Evolutionary conservation across 2,113 vertebrate genomes (phyloP), one percentile per base, ranked within the genome.

Genomic region (Engraulis encrasicolus): DNA sequence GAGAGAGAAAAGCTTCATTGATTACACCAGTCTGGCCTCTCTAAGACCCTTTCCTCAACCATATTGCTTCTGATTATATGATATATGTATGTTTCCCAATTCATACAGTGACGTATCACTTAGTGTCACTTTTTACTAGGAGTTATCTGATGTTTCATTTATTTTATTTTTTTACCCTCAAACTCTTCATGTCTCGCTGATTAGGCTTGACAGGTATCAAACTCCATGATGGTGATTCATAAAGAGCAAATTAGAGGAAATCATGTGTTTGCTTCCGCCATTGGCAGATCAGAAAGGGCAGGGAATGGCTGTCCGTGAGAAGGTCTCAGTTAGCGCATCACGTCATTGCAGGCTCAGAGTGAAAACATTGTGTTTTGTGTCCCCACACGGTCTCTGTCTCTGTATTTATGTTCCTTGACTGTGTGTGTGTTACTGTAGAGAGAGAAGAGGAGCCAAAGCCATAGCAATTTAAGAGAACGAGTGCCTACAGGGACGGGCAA

Each of bases 191-290:
- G 27, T 34, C 66, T 74, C 14, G 27, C 23, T 80, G 19, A 50
- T 83, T 37, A 52, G 52, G 31, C 27, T 66, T 81, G 81, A 84
- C 83, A 83, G 50, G 80, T 84, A 71, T 81, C 83, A 83, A 81
- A n/a, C n/a, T 82, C 31, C 11, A 12, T 15, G 34, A 74, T 34
- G 23, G 14, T 34, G 27, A 34, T 17, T 74, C 27, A 34, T 31
- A 74, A 74, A 74, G 31, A 74, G 66, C 27, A 5, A 74, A 74
- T 74, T 74, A 66, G 6, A 9, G n/a, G 58, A 66, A 66, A 19
- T 58, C 23, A 66, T 66, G 58, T 11, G n/a, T 27, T 31, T 66
- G 58, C 58, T 66, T 14, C 23, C 4, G 15, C n/a, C 23, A 66
- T 11, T 66, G 58, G 23, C 58, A 66, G 58, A 27, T n/a, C 23